phyloP scores from a whole-genome alignment of 2,797 vertebrate genomes.

The Eospalax fontanierii region DNA sequence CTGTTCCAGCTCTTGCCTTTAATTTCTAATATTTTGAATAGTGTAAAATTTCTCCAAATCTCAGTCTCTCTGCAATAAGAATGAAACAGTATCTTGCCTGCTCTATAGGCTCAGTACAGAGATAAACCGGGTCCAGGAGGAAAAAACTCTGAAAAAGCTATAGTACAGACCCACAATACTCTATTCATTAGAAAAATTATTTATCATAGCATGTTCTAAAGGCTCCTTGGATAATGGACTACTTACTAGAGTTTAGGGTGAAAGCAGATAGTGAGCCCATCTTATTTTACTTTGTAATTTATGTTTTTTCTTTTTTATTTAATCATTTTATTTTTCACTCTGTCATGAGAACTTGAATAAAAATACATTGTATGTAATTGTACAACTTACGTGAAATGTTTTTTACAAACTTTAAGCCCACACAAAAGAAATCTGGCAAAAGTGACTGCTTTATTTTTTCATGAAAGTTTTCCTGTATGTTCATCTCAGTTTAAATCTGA shows the following conservation, averaged over 20 bases:
- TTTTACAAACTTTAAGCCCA: neutral
- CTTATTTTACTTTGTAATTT: slow-evolving; percentile 49
- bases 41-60: slow-evolving; percentile 2
- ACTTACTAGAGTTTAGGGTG: neutral
- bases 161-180: neutral
- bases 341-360: slow-evolving; percentile 20
- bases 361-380: neutral
- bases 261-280: neutral
- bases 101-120: neutral
- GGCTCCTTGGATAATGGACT: neutral
- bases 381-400: neutral
- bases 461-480: neutral
- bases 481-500: neutral
- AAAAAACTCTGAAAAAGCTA: neutral
- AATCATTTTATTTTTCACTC: neutral
- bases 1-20: neutral
- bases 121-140: neutral
- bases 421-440: slow-evolving; percentile 12
- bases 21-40: neutral
- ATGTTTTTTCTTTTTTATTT: neutral
- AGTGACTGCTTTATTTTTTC: slow-evolving; percentile 10
- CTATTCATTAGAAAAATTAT: neutral
- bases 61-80: slow-evolving; percentile 26
- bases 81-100: neutral
- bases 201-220: neutral